phyloP scores from a whole-genome alignment of 1,140 invertebrate species.

The Papilio polyxenes region DNA sequence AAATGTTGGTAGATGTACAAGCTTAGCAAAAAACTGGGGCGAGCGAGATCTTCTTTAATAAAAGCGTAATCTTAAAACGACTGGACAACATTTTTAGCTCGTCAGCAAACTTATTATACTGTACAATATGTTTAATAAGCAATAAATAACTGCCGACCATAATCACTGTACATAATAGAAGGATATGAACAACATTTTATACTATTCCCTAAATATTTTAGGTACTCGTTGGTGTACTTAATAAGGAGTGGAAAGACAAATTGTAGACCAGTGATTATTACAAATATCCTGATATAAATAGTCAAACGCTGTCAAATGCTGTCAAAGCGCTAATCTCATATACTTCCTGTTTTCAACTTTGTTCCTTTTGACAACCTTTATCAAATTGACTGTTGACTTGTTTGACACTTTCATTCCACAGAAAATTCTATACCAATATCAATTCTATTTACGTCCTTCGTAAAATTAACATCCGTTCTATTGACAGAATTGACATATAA shows the following conservation, averaged over 20 bases:
- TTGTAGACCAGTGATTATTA: neutral
- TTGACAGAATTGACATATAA: neutral
- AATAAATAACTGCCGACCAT: neutral
- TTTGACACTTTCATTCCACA: neutral
- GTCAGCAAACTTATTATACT: neutral
- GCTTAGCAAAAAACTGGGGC: constrained; percentile 1
- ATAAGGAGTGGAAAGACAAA: no score
- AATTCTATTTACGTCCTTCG: neutral
- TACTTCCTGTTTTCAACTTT: neutral
- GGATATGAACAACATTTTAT: no score
- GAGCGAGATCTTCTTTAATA: neutral
- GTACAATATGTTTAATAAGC: neutral
- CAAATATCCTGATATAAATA: neutral
- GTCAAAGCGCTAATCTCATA: neutral
- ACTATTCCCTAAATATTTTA: no score
- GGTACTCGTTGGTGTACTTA: no score
- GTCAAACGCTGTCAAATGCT: neutral
- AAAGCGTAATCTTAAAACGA: neutral
- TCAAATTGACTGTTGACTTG: neutral
- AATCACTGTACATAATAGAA: no score
- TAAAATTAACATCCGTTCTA: neutral
- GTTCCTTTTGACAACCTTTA: neutral
- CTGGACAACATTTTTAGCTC: neutral
- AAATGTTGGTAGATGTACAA: neutral
- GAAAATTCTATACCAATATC: neutral